Percentiles rank a stretch among this genome's conserved stretches.
Conservation (phyloP, 1,140 invertebrate species). For the Heliconius hermathena region DNA sequence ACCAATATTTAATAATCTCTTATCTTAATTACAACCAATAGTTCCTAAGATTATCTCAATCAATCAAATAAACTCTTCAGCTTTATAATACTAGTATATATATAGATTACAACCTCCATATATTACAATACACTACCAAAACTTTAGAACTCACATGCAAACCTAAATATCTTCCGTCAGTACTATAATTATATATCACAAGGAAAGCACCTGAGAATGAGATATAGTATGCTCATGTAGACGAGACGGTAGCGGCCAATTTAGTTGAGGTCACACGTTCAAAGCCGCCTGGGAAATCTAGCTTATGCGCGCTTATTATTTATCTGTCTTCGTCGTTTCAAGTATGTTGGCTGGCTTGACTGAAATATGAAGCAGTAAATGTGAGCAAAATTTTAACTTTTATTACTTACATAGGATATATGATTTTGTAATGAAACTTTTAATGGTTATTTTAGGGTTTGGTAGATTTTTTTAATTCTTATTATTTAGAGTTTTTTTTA, state of each 20-base stretch:
- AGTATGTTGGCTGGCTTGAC: slow-evolving; percentile 20
- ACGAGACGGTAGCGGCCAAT: slow-evolving; percentile 22
- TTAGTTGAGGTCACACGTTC: slow-evolving; percentile 41
- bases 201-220: slow-evolving; percentile 12
- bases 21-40: neutral
- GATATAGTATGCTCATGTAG: slow-evolving; percentile 12
- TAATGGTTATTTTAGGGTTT: neutral
- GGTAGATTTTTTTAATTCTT: neutral
- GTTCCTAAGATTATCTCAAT: too few relatives aligned
- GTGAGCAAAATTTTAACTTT: slow-evolving; percentile 11
- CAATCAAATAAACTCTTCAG: too few relatives aligned
- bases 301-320: slow-evolving; percentile 47
- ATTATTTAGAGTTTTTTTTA: too few relatives aligned
- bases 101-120: neutral
- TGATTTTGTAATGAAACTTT: neutral
- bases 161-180: neutral
- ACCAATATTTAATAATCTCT: too few relatives aligned
- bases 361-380: slow-evolving; percentile 31
- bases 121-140: neutral
- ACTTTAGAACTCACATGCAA: neutral
- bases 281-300: slow-evolving; percentile 48
- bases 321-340: slow-evolving; percentile 37
- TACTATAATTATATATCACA: neutral
- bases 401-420: neutral
- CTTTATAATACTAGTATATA: too few relatives aligned